Conservation (phyloP, 1,140 invertebrate genomes). For the Drosophila fuyamai region DNA sequence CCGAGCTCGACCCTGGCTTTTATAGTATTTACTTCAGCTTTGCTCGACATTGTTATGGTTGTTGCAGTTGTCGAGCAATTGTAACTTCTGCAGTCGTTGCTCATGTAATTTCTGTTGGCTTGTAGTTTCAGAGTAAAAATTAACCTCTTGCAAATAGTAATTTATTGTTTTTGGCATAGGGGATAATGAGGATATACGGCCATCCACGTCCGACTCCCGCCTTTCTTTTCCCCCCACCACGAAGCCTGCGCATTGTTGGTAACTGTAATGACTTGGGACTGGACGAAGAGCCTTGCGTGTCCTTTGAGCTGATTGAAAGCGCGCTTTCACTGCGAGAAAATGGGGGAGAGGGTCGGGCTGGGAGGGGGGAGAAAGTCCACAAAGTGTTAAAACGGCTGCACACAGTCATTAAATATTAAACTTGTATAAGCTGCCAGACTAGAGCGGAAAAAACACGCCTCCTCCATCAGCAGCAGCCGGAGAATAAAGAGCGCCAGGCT, state of each 20-base stretch:
- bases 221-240: not conserved
- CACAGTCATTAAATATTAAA: constrained; percentile 80
- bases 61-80: constrained; percentile 60
- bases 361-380: constrained; percentile 46
- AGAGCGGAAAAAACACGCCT: constrained; percentile 38
- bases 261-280: constrained; percentile 61
- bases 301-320: constrained; percentile 68
- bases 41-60: constrained; percentile 35
- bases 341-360: not conserved
- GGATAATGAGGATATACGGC: constrained; percentile 76
- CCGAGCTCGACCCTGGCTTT: constrained; percentile 25
- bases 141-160: constrained; percentile 81
- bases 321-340: constrained; percentile 44
- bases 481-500: constrained; percentile 14
- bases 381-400: constrained; percentile 79
- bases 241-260: constrained; percentile 58
- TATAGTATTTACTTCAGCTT: constrained; percentile 44
- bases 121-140: constrained; percentile 71
- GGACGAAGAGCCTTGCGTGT: constrained; percentile 58
- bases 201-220: not conserved
- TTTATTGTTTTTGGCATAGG: constrained; percentile 77
- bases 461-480: constrained; percentile 20
- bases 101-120: constrained; percentile 68
- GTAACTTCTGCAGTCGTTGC: constrained; percentile 55
- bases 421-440: constrained; percentile 64